Base-by-base conservation (phyloP, 1,140 invertebrate species). In the Sminthurides bifidus region DNA sequence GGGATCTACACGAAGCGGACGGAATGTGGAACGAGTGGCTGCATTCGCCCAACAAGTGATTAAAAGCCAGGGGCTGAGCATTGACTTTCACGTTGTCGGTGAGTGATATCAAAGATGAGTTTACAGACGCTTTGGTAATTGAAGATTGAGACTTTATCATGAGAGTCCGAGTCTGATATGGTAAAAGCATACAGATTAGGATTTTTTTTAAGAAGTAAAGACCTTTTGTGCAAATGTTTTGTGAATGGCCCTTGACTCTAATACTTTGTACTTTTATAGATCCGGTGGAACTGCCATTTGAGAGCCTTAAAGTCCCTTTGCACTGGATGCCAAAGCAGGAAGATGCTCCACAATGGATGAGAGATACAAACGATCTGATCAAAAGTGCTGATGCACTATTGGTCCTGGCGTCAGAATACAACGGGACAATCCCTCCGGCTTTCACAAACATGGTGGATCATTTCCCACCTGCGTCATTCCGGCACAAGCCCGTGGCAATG, bases 401-500 rank as follows among this genome's bases (percentile, higher is more conserved):
- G 2, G 63, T 75, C n/a, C 63, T 75, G 2, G 68, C 72, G 8
- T 67, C 70, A 0, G 74, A 76, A 59, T 76, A 76, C 60, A 76
- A 76, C 58, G 68, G 71, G 53, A 64, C 64, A 14, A 60, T 74
- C 14, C 73, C 75, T 30, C 73, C 74, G 10, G 73, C 72, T 6
- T 64, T 76, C 0, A 50, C 66, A 4, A 74, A 74, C 52, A 66
- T 74, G 68, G 24, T 49, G 15, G 69, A 75, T 60, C 72, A 76
- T 59, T 76, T 76, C 53, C 69, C 71, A 0, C 64, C 68, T 12
- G 59, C 63, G 4, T 63, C 66, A 3, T 76, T 63, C 56, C 61
- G 65, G 5, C 70, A 69, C 58, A 73, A 73, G 56, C 75, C 75
- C 15, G 70, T 69, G 57, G 71, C 67, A 6, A 72, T 76, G 49